These are phyloP conservation scores for Aplodontia rufa DNA, from an alignment of 2,113 vertebrate genomes.

Conservation along the genomic window DNA sequence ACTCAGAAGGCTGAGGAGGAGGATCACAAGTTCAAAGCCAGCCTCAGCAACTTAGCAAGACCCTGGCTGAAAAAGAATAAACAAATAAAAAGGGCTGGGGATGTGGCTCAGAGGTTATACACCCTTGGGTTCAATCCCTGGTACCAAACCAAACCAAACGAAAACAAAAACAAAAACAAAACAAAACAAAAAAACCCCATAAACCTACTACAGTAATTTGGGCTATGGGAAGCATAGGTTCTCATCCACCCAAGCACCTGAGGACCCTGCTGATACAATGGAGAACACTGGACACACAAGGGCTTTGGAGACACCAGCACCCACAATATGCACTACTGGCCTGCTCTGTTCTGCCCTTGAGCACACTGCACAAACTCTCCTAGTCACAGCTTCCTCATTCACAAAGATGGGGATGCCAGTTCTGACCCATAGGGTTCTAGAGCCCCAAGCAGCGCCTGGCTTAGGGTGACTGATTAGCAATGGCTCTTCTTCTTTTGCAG, in stretches of 20 bases:
- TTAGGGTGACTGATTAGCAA: neutral
- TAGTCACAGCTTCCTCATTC: neutral
- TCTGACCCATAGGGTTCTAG: neutral
- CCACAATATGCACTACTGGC: neutral
- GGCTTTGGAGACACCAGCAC: neutral
- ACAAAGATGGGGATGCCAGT: neutral
- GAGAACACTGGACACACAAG: neutral
- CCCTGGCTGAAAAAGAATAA: too few species aligned
- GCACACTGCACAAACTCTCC: neutral
- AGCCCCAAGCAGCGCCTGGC: neutral
- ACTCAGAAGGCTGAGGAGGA: too few species aligned
- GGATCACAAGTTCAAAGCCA: too few species aligned
- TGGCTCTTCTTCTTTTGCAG: rapidly evolving
- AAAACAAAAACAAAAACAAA: too few species aligned
- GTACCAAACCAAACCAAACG: too few species aligned
- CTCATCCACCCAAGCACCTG: neutral
- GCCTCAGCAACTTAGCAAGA: too few species aligned
- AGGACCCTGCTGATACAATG: neutral
- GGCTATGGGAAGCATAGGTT: neutral
- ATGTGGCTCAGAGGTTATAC: too few species aligned
- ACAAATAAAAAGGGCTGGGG: too few species aligned
- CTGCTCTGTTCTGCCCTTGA: neutral
- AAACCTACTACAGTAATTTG: neutral
- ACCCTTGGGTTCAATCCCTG: too few species aligned
- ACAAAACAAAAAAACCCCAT: too few species aligned